Conservation (phyloP, 2,797 vertebrate species). For the Pyrocephalus nanus region DNA sequence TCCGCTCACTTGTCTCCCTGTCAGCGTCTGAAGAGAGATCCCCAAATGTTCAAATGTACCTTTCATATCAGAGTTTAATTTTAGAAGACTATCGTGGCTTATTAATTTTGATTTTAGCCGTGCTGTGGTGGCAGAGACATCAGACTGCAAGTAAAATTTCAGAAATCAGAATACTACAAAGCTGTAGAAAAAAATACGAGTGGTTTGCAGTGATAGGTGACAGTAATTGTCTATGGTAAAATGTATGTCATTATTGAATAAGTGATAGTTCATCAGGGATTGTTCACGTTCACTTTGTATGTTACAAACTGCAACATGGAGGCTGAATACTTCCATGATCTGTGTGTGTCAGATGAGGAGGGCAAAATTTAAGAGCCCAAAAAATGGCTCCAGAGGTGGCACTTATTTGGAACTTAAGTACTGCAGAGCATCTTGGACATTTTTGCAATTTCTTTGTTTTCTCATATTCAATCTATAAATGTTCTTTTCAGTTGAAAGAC, state of each 20-base stretch:
- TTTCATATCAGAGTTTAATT: slow-evolving; percentile 61
- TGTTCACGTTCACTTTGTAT: neutral
- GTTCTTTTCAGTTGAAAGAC: neutral
- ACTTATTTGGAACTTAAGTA: neutral
- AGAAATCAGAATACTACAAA: neutral
- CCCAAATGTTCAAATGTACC: slow-evolving; percentile 63
- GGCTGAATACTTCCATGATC: neutral
- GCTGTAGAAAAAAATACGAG: neutral
- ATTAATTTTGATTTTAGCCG: slow-evolving; percentile 57
- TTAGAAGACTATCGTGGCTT: slow-evolving; percentile 43
- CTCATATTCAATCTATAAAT: neutral
- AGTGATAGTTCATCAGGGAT: neutral
- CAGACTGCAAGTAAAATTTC: neutral
- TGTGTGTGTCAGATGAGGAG: neutral
- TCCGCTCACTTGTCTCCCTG: slow-evolving; percentile 53
- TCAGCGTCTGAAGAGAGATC: slow-evolving; percentile 64
- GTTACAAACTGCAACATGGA: neutral
- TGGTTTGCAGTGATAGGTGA: neutral
- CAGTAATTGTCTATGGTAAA: neutral
- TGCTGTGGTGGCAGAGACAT: slow-evolving; percentile 23
- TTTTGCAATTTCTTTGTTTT: neutral
- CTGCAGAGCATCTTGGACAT: neutral
- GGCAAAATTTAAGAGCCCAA: neutral
- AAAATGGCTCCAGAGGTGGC: neutral
- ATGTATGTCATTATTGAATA: neutral